Base-by-base conservation (phyloP, 2,888 invertebrate genomes). In the Hypercompe scribonia region DNA sequence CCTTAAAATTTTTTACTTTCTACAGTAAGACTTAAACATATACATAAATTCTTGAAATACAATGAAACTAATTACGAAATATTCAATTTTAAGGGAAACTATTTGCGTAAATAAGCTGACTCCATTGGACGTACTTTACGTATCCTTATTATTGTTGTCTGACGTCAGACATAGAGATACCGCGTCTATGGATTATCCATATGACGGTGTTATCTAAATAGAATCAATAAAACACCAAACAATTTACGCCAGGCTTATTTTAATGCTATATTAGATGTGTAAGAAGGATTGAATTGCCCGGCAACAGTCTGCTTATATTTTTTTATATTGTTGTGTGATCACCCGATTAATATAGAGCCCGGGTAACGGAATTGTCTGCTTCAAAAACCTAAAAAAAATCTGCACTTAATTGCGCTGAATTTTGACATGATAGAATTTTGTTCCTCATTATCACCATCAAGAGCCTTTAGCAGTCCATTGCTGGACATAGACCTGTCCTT, bases 1-100 rank as follows among this genome's bases (percentile, higher is more conserved):
- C 33, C 65, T 76, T 72, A 65, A 77, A 54, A 54, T 74, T 61
- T 24, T 63, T 67, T 54, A 77, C 77, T 80, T 80, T 82, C 72
- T 75, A 54, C 61, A 31, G 61, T 68, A 74, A 74, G 65, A 70
- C 15, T n/a, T n/a, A n/a, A n/a, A n/a, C n/a, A n/a, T n/a, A n/a
- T n/a, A n/a, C 24, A 31, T 33, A 64, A 15, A 73, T 63, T 70
- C 13, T 68, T 70, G 36, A 46, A 71, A 31, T 31, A 61, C 31
- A 61, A 65, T 74, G 67, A 36, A 61, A 42, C n/a, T 74, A 75
- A 82, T 72, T 65, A 15, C 31, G 21, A 33, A 67, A n/a, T 72
- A 67, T 46, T 36, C 65, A 31, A 18, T 77, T 73, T 79, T 73
- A 75, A 69, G 70, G 11, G 64, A 54, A 78, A 39, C 46, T 18